A percentile compares a stretch with the other conserved stretches of the same genome.
phyloP scores from a whole-genome alignment of 1,140 invertebrate genomes.

The Chionoecetes opilio region DNA sequence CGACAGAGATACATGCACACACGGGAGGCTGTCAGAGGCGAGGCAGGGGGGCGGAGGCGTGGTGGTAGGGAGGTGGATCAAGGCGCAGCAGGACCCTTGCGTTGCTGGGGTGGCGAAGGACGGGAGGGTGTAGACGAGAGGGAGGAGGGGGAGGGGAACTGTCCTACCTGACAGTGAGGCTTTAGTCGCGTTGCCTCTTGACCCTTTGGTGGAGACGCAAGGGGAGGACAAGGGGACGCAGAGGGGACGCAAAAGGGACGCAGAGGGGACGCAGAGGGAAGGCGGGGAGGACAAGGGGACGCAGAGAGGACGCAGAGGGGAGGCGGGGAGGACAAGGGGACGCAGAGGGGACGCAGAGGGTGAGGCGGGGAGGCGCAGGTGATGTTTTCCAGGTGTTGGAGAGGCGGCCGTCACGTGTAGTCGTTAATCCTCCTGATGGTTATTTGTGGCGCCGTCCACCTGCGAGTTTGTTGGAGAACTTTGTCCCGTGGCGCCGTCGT shows the following conservation, averaged over 20 bases:
- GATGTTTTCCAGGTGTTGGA: constrained; percentile 17
- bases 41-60: background rate
- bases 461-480: constrained; percentile 40
- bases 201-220: background rate
- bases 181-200: constrained; percentile 7
- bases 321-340: background rate
- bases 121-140: background rate
- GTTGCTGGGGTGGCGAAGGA: background rate
- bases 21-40: background rate
- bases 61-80: background rate
- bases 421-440: constrained; percentile 36
- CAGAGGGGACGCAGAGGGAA: too few relatives aligned
- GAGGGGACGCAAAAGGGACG: too few relatives aligned
- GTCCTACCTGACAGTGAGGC: background rate
- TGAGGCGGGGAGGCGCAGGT: background rate
- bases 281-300: background rate
- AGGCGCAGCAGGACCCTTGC: background rate
- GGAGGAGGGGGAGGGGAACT: background rate
- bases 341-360: too few relatives aligned
- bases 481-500: background rate
- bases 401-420: constrained; percentile 20
- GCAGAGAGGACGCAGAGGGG: too few relatives aligned
- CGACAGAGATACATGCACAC: constrained; percentile 60
- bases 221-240: background rate
- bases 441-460: background rate